Conservation (phyloP, 2,888 invertebrate genomes). For the Ochlodes sylvanus region DNA sequence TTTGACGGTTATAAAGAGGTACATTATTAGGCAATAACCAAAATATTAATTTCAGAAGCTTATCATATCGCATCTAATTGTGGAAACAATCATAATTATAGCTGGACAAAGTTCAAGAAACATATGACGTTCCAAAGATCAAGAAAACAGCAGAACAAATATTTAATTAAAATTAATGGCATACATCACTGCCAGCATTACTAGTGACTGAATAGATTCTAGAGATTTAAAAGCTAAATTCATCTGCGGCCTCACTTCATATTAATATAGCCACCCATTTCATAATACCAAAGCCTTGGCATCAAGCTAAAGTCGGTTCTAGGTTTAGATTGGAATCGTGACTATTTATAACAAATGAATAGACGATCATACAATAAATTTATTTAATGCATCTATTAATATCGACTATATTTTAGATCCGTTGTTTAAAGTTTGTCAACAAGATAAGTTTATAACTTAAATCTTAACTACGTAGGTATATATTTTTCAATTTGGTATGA, state of each 20-base stretch:
- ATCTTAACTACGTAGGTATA: no score
- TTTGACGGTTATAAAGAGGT: no score
- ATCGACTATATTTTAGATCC: slow-evolving; percentile 19
- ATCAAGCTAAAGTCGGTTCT: slow-evolving; percentile 53
- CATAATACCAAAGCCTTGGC: slow-evolving; percentile 65
- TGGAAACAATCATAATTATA: no score
- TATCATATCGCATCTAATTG: no score
- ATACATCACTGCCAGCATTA: not conserved
- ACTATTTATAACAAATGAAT: slow-evolving; percentile 46
- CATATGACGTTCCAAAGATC: not conserved
- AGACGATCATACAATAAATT: not conserved
- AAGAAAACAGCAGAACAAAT: not conserved
- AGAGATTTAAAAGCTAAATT: slow-evolving; percentile 42
- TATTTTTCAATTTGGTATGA: no score
- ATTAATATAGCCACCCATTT: slow-evolving; percentile 52
- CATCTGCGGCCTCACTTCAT: slow-evolving; percentile 57
- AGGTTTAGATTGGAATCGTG: slow-evolving; percentile 58
- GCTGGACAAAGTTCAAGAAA: not conserved
- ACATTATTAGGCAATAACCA: no score
- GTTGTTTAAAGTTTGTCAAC: not conserved
- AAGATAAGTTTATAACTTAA: not conserved
- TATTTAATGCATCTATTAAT: slow-evolving; percentile 16
- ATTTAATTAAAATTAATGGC: not conserved
- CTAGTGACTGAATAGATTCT: slow-evolving; percentile 6
- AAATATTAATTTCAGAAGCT: no score